Evolutionary conservation across 2,797 vertebrate genomes (phyloP).

Genomic region (Malacoraja senta): DNA sequence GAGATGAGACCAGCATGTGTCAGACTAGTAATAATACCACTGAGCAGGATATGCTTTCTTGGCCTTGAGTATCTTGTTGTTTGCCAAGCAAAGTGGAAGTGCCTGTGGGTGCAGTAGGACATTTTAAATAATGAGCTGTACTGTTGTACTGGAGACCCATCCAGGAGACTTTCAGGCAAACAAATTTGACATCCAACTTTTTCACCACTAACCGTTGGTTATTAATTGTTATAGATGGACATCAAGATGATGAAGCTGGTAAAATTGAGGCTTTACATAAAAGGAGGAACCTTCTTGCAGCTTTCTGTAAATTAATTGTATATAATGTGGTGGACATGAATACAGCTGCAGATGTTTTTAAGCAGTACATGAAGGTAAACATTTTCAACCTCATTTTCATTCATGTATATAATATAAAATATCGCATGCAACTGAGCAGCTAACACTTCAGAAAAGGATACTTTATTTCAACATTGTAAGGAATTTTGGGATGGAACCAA

Average conservation of each 20-base stretch:
- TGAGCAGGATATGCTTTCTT: background rate
- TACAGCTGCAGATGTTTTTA: constrained; percentile 97
- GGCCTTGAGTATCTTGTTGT: background rate
- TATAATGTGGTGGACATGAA: constrained; percentile 98
- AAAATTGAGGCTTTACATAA: constrained; percentile 98
- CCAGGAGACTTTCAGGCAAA: background rate
- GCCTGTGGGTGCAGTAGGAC: background rate
- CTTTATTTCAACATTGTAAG: background rate
- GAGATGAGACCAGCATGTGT: no score
- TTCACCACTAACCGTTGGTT: background rate
- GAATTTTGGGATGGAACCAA: no score
- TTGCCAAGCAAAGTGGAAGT: background rate
- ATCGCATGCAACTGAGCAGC: background rate
- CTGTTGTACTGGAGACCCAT: background rate
- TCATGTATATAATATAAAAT: background rate
- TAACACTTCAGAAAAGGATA: no score
- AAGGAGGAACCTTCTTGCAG: constrained; percentile 92
- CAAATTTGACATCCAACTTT: background rate
- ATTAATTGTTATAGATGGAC: constrained; percentile 63
- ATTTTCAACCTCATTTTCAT: background rate
- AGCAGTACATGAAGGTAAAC: constrained; percentile 96
- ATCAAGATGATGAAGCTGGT: constrained; percentile 94
- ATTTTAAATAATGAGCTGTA: background rate
- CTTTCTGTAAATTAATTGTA: constrained; percentile 97
- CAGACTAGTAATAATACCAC: background rate